Conservation (phyloP, 2,888 invertebrate species). For the Xestia c-nigrum region DNA sequence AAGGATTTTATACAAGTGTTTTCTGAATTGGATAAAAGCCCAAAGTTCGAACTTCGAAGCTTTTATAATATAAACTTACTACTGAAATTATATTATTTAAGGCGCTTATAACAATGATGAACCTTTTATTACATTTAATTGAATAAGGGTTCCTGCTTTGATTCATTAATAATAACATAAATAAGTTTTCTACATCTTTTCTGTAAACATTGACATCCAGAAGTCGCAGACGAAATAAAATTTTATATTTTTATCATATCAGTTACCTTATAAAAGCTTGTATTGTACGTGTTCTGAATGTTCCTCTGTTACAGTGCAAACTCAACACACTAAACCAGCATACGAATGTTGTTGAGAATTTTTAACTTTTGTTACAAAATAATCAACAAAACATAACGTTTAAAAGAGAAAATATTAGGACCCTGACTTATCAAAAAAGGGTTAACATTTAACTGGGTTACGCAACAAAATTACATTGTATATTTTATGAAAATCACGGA, state of each 20-base stretch:
- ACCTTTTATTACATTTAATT: background rate
- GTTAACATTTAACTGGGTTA: background rate
- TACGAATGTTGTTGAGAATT: conserved; percentile 30
- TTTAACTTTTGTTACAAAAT: background rate
- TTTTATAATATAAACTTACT: background rate
- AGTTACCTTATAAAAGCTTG: conserved; percentile 35
- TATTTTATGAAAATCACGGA: conserved; percentile 38
- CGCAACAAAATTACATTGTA: conserved; percentile 33
- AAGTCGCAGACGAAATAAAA: background rate
- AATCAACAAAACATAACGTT: conserved; percentile 8
- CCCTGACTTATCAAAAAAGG: conserved; percentile 2
- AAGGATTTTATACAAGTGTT: background rate
- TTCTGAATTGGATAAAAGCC: background rate
- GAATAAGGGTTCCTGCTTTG: background rate
- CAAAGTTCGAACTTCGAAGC: background rate
- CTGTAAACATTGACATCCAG: background rate
- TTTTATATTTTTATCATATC: conserved; percentile 30
- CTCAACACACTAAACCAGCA: conserved; percentile 12
- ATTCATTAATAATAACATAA: background rate
- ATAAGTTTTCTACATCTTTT: background rate
- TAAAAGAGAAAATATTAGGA: background rate
- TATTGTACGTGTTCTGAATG: conserved; percentile 43
- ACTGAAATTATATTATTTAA: background rate
- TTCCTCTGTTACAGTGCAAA: conserved; percentile 24
- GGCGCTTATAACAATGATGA: background rate